phyloP scores from a whole-genome alignment of 2,888 invertebrate genomes.

The Trissolcus japonicus region DNA sequence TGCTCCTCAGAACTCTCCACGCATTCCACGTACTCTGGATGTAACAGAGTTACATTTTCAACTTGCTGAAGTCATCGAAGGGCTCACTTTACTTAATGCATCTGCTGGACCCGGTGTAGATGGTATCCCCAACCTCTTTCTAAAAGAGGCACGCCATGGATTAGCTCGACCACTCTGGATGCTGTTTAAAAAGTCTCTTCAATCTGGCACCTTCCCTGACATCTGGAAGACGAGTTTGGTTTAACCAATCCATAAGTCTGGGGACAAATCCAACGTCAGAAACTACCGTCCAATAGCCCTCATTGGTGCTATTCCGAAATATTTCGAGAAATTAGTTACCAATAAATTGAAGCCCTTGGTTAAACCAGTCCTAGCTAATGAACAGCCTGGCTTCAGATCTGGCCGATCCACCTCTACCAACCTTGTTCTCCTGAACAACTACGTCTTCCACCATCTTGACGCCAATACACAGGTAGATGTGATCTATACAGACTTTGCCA shows the following conservation, averaged over 20 bases:
- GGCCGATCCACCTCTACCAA: no score
- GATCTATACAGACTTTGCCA: no score
- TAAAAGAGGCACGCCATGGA: neutral
- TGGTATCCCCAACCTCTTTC: constrained; percentile 1
- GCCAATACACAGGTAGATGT: no score
- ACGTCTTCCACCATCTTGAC: no score
- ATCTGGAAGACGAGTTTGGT: constrained; percentile 16
- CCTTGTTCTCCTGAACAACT: no score
- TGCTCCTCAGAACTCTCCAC: no score
- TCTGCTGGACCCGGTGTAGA: neutral
- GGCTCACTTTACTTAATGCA: no score
- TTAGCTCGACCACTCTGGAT: neutral
- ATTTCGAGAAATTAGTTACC: neutral
- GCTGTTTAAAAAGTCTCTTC: constrained; percentile 8
- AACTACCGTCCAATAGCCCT: constrained; percentile 19
- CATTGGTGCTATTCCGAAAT: constrained; percentile 1
- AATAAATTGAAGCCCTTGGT: neutral
- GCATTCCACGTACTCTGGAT: no score
- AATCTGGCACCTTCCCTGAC: constrained; percentile 3
- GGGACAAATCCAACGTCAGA: constrained; percentile 1
- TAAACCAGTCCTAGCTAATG: neutral
- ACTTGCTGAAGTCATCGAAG: no score
- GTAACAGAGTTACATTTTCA: no score
- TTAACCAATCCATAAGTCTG: constrained; percentile 10
- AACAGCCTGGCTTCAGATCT: constrained; percentile 8